These are phyloP conservation scores for Diachasmimorpha longicaudata DNA, from an alignment of 1,140 invertebrate species.

Conservation along the genomic window DNA sequence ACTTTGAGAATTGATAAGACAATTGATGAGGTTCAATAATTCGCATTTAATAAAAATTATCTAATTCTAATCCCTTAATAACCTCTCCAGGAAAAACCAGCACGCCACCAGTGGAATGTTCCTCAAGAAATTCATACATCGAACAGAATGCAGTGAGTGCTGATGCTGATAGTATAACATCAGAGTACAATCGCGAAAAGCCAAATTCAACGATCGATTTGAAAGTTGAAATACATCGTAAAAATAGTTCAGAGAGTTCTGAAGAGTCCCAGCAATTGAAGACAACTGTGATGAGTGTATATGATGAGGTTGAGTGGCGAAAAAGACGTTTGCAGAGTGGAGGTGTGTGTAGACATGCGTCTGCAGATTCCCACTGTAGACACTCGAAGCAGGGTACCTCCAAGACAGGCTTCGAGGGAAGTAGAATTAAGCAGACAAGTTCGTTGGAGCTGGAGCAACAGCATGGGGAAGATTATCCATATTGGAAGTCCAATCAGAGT, in stretches of 20 bases:
- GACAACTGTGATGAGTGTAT: conserved; percentile 45
- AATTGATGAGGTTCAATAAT: too few relatives aligned
- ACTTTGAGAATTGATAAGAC: too few relatives aligned
- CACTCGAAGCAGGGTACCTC: conserved; percentile 52
- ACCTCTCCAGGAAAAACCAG: conserved; percentile 55
- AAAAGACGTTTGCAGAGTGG: conserved; percentile 43
- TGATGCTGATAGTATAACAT: conserved; percentile 60
- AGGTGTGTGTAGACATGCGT: conserved; percentile 48
- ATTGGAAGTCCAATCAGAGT: conserved; percentile 56
- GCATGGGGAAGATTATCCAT: conserved; percentile 50
- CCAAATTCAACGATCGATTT: conserved; percentile 71
- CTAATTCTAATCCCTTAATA: too few relatives aligned
- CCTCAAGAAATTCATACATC: conserved; percentile 67
- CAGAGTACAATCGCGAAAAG: conserved; percentile 59
- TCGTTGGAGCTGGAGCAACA: conserved; percentile 56
- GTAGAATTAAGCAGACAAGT: conserved; percentile 59
- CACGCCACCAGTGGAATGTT: conserved; percentile 67
- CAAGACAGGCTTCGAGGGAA: conserved; percentile 56
- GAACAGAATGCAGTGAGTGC: conserved; percentile 58
- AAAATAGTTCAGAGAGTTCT: conserved; percentile 88
- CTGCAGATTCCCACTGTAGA: conserved; percentile 53
- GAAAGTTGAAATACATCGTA: conserved; percentile 90
- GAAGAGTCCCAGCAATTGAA: conserved; percentile 61
- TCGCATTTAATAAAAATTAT: too few relatives aligned
- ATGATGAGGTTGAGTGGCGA: conserved; percentile 39